Evolutionary conservation across 2,888 invertebrate species (phyloP).

Genomic region (Tinea trinotella): DNA sequence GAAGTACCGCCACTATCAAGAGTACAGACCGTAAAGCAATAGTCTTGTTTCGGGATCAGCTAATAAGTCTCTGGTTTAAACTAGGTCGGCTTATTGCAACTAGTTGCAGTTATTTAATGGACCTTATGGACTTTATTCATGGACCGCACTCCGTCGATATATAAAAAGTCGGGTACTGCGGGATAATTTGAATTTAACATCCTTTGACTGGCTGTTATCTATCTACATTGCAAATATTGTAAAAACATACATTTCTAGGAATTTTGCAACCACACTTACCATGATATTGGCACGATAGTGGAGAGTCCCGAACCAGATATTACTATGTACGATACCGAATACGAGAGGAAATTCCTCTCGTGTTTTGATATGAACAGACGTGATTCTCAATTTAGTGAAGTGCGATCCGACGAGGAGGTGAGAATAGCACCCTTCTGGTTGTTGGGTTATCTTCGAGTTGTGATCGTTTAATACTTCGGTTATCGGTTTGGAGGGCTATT

Average conservation of each 20-base stretch:
- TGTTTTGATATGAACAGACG: conserved; percentile 34
- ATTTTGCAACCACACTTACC: conserved; percentile 28
- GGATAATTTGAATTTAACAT: too few species aligned
- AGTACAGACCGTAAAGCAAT: too few species aligned
- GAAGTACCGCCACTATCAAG: too few species aligned
- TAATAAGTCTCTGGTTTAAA: too few species aligned
- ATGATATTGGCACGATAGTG: conserved; percentile 58
- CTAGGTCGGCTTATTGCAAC: too few species aligned
- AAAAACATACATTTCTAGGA: conserved; percentile 11
- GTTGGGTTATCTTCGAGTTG: not conserved
- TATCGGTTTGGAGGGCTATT: conserved; percentile 5
- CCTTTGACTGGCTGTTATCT: too few species aligned
- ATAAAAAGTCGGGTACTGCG: too few species aligned
- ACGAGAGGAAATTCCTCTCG: conserved; percentile 40
- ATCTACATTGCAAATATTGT: too few species aligned
- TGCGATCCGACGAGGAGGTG: conserved; percentile 41
- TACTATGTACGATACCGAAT: conserved; percentile 33
- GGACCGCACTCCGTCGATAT: too few species aligned
- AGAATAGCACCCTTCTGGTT: conserved; percentile 22
- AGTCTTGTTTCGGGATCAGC: too few species aligned
- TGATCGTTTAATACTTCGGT: not conserved
- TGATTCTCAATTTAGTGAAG: conserved; percentile 20
- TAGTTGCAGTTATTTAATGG: too few species aligned
- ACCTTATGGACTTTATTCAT: too few species aligned
- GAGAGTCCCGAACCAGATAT: conserved; percentile 43